Conservation (phyloP, 2,113 vertebrate species). For the Sprattus sprattus region DNA sequence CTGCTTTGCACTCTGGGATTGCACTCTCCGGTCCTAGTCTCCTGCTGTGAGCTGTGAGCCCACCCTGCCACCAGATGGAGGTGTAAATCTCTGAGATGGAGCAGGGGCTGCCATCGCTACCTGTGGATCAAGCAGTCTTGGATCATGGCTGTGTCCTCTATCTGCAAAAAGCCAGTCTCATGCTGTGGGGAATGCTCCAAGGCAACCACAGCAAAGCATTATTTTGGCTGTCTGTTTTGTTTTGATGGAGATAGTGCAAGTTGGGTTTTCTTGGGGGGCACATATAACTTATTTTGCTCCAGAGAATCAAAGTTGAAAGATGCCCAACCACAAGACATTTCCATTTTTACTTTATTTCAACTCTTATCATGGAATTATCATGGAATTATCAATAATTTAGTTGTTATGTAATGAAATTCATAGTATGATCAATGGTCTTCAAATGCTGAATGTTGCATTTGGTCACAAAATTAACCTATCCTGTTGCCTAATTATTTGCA, state of each 20-base stretch:
- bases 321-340: neutral
- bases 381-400: neutral
- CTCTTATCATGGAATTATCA: no score
- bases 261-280: neutral
- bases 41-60: neutral
- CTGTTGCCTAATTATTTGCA: neutral
- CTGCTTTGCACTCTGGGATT: no score
- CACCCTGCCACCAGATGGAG: slow-evolving; percentile 61
- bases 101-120: neutral
- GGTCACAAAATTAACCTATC: neutral
- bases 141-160: neutral
- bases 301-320: neutral
- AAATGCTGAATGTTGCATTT: neutral
- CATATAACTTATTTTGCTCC: neutral
- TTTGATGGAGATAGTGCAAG: slow-evolving; percentile 8
- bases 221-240: neutral
- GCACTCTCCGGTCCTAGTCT: no score
- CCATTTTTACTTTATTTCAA: neutral
- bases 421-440: neutral
- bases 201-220: neutral
- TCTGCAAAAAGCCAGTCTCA: neutral
- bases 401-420: neutral
- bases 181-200: neutral
- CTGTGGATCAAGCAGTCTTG: neutral
- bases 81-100: slow-evolving; percentile 36